Evolutionary conservation across 2,888 invertebrate genomes (phyloP).

Genomic region (Drosophila maculinotata): DNA sequence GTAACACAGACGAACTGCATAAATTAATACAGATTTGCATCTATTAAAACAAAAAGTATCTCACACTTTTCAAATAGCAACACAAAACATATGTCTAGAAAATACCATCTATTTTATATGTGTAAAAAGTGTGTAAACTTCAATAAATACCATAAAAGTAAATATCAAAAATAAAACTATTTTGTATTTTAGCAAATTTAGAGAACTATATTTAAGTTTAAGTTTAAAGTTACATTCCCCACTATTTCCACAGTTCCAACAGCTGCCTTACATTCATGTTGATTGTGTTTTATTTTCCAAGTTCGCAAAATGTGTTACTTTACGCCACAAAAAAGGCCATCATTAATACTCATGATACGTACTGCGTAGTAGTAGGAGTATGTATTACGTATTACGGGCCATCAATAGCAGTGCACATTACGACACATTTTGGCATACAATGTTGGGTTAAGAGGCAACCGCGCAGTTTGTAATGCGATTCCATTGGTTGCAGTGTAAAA

Average conservation of each 20-base stretch:
- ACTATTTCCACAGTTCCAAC: too few relatives aligned
- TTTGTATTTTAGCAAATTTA: neutral
- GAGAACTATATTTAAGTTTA: neutral
- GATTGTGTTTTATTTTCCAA: slow-evolving; percentile 18
- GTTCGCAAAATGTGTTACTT: slow-evolving; percentile 18
- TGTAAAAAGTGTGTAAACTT: too few relatives aligned
- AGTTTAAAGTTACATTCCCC: neutral
- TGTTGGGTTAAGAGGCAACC: slow-evolving; percentile 33
- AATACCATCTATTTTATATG: neutral
- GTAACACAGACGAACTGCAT: slow-evolving; percentile 37
- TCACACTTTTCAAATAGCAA: neutral
- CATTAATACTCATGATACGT: slow-evolving; percentile 39
- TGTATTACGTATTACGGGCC: slow-evolving; percentile 28
- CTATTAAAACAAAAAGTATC: slow-evolving; percentile 8
- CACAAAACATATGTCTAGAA: neutral
- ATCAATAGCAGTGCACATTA: slow-evolving; percentile 52
- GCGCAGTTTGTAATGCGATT: slow-evolving; percentile 47
- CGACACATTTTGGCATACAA: slow-evolving; percentile 55
- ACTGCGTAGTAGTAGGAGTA: slow-evolving; percentile 34
- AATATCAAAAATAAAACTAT: too few relatives aligned
- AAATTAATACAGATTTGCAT: slow-evolving; percentile 38
- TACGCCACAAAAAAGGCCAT: slow-evolving; percentile 10
- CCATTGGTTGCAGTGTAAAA: slow-evolving; percentile 40
- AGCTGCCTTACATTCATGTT: slow-evolving; percentile 21
- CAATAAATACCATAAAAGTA: too few relatives aligned